These are phyloP conservation scores for Sander lucioperca DNA, from an alignment of 2,113 vertebrate species.

Conservation along the genomic window DNA sequence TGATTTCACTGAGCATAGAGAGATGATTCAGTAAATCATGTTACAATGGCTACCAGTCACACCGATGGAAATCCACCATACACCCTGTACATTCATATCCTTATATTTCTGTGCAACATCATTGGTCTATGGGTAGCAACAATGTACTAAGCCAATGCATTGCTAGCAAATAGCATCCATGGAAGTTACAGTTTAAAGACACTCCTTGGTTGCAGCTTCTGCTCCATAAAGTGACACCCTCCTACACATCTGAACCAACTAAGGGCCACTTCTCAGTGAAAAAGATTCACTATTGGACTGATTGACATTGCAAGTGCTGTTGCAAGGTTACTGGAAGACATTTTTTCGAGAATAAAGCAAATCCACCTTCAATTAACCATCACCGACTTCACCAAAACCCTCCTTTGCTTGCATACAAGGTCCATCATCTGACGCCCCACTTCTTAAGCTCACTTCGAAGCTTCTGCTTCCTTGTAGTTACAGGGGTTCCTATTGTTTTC, in stretches of 20 bases:
- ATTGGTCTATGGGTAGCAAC: constrained; percentile 41
- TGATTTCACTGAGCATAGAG: constrained; percentile 31
- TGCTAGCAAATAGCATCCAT: constrained; percentile 48
- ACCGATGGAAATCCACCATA: constrained; percentile 21
- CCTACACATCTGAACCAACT: constrained; percentile 22
- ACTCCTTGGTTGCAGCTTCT: constrained; percentile 54
- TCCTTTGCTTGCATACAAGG: constrained; percentile 18
- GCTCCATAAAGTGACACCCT: constrained; percentile 36
- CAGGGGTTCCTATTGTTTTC: constrained; percentile 1
- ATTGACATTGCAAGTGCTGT: constrained; percentile 49
- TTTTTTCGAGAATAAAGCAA: constrained; percentile 35
- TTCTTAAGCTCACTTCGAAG: background rate
- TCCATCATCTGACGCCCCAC: background rate
- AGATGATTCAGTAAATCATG: constrained; percentile 36
- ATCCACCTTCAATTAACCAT: constrained; percentile 52
- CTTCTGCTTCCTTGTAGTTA: background rate
- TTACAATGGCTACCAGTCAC: constrained; percentile 44
- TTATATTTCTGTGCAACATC: constrained; percentile 71
- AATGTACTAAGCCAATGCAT: constrained; percentile 16
- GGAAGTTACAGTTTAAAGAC: constrained; percentile 61
- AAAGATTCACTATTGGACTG: constrained; percentile 37
- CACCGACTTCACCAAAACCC: constrained; percentile 56
- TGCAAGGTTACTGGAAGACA: constrained; percentile 69
- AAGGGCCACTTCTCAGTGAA: constrained; percentile 62
- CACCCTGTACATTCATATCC: constrained; percentile 69